Evolutionary conservation across 2,888 invertebrate species (phyloP).

Genomic region (Acrobasis repandana): DNA sequence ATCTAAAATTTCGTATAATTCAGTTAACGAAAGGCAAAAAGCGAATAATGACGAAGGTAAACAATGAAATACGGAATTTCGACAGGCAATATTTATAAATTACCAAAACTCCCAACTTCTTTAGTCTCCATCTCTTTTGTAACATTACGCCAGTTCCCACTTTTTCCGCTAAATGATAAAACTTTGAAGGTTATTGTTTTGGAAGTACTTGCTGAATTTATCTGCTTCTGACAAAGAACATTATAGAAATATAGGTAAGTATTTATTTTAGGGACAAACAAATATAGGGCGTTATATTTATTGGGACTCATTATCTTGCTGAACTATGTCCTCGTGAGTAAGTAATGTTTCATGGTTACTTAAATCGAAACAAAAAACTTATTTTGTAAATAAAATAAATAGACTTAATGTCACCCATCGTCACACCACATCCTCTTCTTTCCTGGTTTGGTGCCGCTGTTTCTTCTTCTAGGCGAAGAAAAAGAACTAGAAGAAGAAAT

Average conservation of each 20-base stretch:
- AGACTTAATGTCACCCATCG: too few relatives aligned
- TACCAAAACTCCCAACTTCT: conserved; percentile 8
- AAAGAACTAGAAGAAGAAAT: too few relatives aligned
- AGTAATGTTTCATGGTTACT: too few relatives aligned
- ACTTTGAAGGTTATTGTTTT: conserved; percentile 16
- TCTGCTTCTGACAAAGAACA: not conserved
- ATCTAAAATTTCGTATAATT: conserved; percentile 18
- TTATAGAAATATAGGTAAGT: too few relatives aligned
- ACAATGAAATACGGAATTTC: conserved; percentile 17
- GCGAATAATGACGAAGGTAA: conserved; percentile 18
- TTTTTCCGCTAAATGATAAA: conserved; percentile 20
- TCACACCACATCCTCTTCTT: too few relatives aligned
- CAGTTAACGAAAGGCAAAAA: conserved; percentile 12
- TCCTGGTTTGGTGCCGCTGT: too few relatives aligned
- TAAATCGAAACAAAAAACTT: too few relatives aligned
- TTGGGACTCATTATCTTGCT: not conserved
- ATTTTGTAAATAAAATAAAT: too few relatives aligned
- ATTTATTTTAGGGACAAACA: not conserved
- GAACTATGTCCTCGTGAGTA: too few relatives aligned
- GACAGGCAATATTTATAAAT: conserved; percentile 13
- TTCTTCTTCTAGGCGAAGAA: too few relatives aligned
- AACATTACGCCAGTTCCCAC: conserved; percentile 6
- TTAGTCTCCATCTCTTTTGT: conserved; percentile 11
- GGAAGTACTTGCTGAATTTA: conserved; percentile 14
- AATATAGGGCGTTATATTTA: not conserved